Conservation (phyloP, 1,140 invertebrate species). For the Pentalonia nigronervosa region DNA sequence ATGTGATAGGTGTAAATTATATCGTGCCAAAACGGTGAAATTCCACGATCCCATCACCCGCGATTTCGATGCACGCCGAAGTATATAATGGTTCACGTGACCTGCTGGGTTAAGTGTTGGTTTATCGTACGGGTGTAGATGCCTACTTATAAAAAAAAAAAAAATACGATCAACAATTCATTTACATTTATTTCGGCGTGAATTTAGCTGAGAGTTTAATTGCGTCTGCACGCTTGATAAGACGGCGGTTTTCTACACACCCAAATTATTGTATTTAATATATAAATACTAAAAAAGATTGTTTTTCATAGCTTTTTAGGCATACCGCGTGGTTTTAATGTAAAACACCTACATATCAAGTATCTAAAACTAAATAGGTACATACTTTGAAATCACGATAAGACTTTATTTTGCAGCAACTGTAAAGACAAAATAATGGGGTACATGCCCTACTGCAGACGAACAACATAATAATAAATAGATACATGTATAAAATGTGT, state of each 20-base stretch:
- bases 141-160: not conserved
- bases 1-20: not conserved
- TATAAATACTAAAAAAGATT: not conserved
- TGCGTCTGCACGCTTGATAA: not conserved
- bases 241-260: not conserved
- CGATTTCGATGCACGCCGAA: not conserved
- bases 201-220: not conserved
- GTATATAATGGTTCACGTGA: not conserved
- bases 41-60: not conserved
- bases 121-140: not conserved
- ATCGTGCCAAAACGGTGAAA: not conserved
- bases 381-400: not conserved
- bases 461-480: not conserved
- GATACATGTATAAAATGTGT: not conserved
- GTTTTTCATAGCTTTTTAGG: not conserved
- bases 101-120: not conserved
- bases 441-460: not conserved
- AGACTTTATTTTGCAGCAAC: not conserved
- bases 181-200: not conserved
- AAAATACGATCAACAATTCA: not conserved
- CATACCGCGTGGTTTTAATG: not conserved
- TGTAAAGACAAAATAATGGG: not conserved
- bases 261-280: too few species aligned
- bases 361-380: not conserved
- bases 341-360: too few species aligned